Evolutionary conservation across 2,888 invertebrate species (phyloP).

Genomic region (Amiota minor): DNA sequence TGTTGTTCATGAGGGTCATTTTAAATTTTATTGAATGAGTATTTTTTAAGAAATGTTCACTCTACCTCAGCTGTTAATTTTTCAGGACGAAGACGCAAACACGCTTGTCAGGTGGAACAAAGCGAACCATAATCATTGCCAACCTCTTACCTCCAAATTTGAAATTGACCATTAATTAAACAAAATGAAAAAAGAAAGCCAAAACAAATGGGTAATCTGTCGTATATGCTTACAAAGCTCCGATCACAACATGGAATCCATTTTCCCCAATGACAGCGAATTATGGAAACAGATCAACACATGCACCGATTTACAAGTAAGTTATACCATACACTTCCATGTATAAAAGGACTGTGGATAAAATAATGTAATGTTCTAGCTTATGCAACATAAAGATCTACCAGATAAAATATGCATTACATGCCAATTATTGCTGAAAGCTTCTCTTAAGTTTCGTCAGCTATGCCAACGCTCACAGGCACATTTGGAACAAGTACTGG

Average conservation of each 20-base stretch:
- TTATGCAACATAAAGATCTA: slow-evolving; percentile 42
- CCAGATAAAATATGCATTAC: slow-evolving; percentile 58
- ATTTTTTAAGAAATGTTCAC: no score
- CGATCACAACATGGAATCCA: slow-evolving; percentile 47
- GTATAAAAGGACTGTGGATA: background rate
- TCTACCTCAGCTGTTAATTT: no score
- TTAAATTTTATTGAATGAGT: no score
- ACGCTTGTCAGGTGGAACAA: slow-evolving; percentile 1
- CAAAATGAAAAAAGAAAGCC: background rate
- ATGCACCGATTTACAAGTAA: slow-evolving; percentile 61
- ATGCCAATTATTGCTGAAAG: slow-evolving; percentile 52
- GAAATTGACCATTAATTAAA: background rate
- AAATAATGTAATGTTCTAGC: slow-evolving; percentile 40
- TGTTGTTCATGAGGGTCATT: no score
- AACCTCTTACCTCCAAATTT: slow-evolving; percentile 30
- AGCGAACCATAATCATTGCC: slow-evolving; percentile 33
- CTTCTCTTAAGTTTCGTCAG: slow-evolving; percentile 51
- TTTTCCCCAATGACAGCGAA: slow-evolving; percentile 45
- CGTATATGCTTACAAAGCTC: slow-evolving; percentile 59
- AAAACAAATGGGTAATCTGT: slow-evolving; percentile 49
- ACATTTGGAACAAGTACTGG: slow-evolving; percentile 30
- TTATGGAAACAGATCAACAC: slow-evolving; percentile 52
- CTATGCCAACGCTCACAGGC: slow-evolving; percentile 52
- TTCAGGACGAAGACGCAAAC: no score
- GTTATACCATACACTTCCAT: background rate